phyloP scores from a whole-genome alignment of 2,888 invertebrate genomes.

The Agonopterix subpropinquella region DNA sequence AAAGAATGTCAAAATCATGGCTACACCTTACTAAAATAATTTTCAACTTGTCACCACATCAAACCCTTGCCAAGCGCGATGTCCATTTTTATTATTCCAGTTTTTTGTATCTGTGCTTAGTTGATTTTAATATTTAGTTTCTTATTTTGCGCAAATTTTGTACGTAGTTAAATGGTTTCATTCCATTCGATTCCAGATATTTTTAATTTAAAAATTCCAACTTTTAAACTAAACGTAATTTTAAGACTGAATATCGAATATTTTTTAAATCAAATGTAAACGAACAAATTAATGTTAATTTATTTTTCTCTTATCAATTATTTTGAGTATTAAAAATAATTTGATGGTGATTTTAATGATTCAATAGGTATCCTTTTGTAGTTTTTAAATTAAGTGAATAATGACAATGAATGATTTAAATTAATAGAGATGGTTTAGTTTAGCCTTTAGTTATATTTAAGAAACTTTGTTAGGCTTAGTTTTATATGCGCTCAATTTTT shows the following conservation, averaged over 20 bases:
- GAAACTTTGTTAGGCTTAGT: constrained; percentile 50
- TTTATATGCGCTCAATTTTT: constrained; percentile 67
- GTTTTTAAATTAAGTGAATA: constrained; percentile 22
- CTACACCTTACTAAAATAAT: too few species aligned
- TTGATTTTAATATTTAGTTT: background rate
- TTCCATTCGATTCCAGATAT: constrained; percentile 13
- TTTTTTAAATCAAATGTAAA: constrained; percentile 12
- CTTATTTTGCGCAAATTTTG: background rate
- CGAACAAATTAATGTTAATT: constrained; percentile 4
- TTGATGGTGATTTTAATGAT: constrained; percentile 12
- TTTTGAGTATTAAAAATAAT: constrained; percentile 16
- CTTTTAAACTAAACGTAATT: constrained; percentile 15
- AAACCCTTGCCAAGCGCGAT: too few species aligned
- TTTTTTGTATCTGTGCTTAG: background rate
- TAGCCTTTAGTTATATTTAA: constrained; percentile 25
- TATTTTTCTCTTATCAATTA: constrained; percentile 19
- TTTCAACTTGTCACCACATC: too few species aligned
- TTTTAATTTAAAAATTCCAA: constrained; percentile 13
- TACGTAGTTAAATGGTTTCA: constrained; percentile 4
- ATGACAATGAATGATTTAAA: constrained; percentile 19
- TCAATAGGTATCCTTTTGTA: constrained; percentile 14
- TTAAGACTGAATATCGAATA: constrained; percentile 33
- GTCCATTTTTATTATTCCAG: background rate
- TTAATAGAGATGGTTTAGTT: constrained; percentile 30
- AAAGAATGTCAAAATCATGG: too few species aligned